Base-by-base conservation (phyloP, 2,888 invertebrate species). In the Zaprionus bogoriensis region DNA sequence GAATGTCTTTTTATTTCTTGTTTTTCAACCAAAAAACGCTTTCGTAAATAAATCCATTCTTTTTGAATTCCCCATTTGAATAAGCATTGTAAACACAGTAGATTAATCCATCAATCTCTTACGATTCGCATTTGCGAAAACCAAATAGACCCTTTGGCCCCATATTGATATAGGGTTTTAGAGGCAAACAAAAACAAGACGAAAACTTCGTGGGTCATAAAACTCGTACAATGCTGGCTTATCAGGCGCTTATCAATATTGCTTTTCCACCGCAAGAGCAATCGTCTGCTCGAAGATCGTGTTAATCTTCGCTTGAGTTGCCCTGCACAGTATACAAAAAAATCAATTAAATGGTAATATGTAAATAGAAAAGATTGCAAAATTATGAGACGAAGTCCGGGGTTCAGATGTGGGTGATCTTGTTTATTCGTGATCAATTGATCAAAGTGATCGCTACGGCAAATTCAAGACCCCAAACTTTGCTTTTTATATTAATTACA, bases 201-300 rank as follows among this genome's bases (percentile, higher is more conserved):
- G 14, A n/a, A 41, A 57, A 23, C 41, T 47, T 17, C 42, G 20
- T 28, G 62, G 63, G 77, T 77, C 67, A 63, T 59, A 61, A 69
- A 61, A 50, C 52, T 61, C 74, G 80, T 47, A 46, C 60, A 65
- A 36, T 59, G 74, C 27, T 64, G 70, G 51, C 57, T 67, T 63
- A 80, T 73, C 81, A 71, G 51, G 45, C n/a, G 39, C 46, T 67
- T 66, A 72, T 69, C 72, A 70, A 67, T 55, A 28, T 38, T 22
- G n/a, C 36, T 27, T 27, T 17, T 4, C 25, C 4, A 14, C 20
- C 32, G 27, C 30, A 10, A 32, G n/a, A n/a, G 38, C 10, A 50
- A 65, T 7, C 14, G 36, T 39, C n/a, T 53, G 30, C 23, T 30
- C n/a, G 14, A 36, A 48, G n/a, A 7, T 22, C 10, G 23, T 10